Evolutionary conservation across 1,140 invertebrate genomes (phyloP).

Genomic region (Meteorus sp.): DNA sequence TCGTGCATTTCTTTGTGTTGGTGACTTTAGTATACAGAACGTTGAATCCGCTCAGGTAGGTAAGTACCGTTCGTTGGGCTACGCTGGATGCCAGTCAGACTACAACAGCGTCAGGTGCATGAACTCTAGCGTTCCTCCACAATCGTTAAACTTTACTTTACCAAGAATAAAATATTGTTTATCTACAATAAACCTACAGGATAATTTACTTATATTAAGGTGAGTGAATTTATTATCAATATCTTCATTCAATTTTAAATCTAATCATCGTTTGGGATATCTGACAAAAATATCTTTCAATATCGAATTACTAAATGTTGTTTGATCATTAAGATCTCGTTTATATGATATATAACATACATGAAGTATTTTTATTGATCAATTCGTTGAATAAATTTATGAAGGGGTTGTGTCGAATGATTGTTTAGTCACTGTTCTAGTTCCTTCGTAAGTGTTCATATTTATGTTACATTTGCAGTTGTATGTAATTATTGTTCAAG

Average conservation of each 20-base stretch:
- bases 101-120: slow-evolving; percentile 45
- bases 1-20: slow-evolving; percentile 32
- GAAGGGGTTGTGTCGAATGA: too few relatives aligned
- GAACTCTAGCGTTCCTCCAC: slow-evolving; percentile 23
- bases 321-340: too few relatives aligned
- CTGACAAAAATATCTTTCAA: too few relatives aligned
- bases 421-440: too few relatives aligned
- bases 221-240: not conserved
- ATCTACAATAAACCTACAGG: not conserved
- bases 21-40: slow-evolving; percentile 28
- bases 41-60: slow-evolving; percentile 37
- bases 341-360: too few relatives aligned
- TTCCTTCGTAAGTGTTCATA: not conserved
- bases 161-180: not conserved
- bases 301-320: too few relatives aligned
- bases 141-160: slow-evolving; percentile 2
- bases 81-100: slow-evolving; percentile 45
- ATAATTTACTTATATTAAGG: not conserved
- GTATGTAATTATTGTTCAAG: slow-evolving; percentile 9
- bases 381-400: too few relatives aligned
- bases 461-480: not conserved
- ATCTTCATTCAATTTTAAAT: not conserved
- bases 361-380: too few relatives aligned
- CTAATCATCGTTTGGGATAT: not conserved
- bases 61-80: slow-evolving; percentile 49